phyloP scores from a whole-genome alignment of 2,888 invertebrate species.

The Furcula furcula region DNA sequence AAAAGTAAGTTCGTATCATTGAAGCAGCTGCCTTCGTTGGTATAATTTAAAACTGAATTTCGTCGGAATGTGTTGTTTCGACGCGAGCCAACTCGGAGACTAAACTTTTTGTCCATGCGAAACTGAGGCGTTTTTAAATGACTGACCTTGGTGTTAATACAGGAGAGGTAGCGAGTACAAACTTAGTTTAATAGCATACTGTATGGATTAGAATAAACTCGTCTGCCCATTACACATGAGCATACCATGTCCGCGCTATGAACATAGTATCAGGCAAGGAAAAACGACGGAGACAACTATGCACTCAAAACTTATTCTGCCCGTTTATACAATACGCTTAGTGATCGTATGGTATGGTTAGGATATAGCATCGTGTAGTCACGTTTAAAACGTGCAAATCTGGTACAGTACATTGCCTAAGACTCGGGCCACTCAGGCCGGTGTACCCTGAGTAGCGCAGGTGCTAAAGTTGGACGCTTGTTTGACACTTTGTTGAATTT shows the following conservation, averaged over 20 bases:
- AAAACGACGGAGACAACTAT: too few species aligned
- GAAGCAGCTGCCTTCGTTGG: slow-evolving; percentile 14
- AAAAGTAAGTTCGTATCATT: slow-evolving; percentile 6
- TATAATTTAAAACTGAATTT: slow-evolving; percentile 44
- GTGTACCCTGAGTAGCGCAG: slow-evolving; percentile 40
- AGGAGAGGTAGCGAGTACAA: slow-evolving; percentile 11
- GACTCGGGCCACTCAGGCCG: slow-evolving; percentile 5
- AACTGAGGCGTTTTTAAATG: slow-evolving; percentile 55
- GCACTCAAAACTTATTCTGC: too few species aligned
- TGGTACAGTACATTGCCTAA: too few species aligned
- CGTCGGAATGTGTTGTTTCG: slow-evolving; percentile 22
- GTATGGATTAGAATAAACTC: too few species aligned
- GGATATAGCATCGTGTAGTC: too few species aligned
- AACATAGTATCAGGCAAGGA: too few species aligned
- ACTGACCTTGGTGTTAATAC: slow-evolving; percentile 19
- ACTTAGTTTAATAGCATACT: too few species aligned
- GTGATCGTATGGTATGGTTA: too few species aligned
- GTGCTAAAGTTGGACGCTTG: slow-evolving; percentile 60
- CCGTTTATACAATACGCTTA: too few species aligned
- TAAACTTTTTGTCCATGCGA: slow-evolving; percentile 42
- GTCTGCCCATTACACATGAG: too few species aligned
- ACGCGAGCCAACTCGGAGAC: slow-evolving; percentile 23
- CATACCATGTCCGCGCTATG: too few species aligned
- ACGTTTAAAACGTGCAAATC: too few species aligned
- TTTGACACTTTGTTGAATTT: slow-evolving; percentile 68